phyloP scores from a whole-genome alignment of 2,113 vertebrate species.

The Brienomyrus brachyistius region DNA sequence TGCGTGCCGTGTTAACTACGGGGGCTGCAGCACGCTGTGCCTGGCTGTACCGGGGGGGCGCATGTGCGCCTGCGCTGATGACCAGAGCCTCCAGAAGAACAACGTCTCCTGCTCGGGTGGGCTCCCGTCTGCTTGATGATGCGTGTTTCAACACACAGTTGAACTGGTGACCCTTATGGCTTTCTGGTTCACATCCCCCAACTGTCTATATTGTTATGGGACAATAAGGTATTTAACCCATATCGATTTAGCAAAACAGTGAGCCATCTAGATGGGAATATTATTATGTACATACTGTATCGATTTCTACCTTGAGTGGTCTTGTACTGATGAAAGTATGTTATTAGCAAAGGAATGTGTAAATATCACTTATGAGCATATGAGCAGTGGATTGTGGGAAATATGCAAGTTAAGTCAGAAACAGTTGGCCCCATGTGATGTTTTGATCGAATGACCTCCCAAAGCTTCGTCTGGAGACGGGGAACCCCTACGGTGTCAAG shows the following conservation, averaged over 20 bases:
- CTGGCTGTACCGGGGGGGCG: constrained; percentile 71
- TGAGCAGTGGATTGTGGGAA: neutral
- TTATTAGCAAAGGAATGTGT: neutral
- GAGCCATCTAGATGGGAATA: neutral
- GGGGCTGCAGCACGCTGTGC: constrained; percentile 72
- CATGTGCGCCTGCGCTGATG: constrained; percentile 77
- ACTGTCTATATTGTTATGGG: neutral
- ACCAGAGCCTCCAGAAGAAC: constrained; percentile 71
- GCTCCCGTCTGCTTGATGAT: constrained; percentile 17
- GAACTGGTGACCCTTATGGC: neutral
- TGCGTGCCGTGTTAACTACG: constrained; percentile 70
- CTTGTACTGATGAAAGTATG: neutral
- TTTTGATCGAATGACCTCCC: neutral
- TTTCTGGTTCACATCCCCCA: neutral
- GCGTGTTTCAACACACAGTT: neutral
- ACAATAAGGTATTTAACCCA: neutral
- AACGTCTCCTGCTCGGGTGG: constrained; percentile 72
- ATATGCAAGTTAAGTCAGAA: neutral
- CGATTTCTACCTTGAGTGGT: neutral
- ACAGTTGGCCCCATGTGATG: neutral
- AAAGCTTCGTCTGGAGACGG: constrained; percentile 59
- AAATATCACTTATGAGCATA: neutral
- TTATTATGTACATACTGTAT: neutral
- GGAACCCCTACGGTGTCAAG: constrained; percentile 57
- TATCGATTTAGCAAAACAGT: neutral